These are phyloP conservation scores for Scaptomyza graminum DNA, from an alignment of 1,140 invertebrate species.

Conservation along the genomic window DNA sequence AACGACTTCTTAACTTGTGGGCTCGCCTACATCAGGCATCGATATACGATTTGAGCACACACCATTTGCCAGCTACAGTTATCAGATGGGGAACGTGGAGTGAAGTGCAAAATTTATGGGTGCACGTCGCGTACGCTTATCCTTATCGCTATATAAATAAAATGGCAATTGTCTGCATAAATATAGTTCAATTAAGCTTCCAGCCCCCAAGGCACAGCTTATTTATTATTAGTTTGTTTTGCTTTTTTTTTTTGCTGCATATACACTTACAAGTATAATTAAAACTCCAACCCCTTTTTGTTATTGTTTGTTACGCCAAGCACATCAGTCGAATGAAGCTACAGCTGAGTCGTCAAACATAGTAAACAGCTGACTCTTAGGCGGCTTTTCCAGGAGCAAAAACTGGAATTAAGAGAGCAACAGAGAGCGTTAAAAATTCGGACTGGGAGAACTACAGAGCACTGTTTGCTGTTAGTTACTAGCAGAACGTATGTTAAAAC, in stretches of 20 bases:
- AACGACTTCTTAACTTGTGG: slow-evolving; percentile 30
- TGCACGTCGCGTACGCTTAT: neutral
- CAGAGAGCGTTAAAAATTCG: slow-evolving; percentile 34
- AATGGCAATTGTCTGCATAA: slow-evolving; percentile 48
- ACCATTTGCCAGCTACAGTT: slow-evolving; percentile 52
- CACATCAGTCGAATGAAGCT: slow-evolving; percentile 13
- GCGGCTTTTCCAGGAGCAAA: slow-evolving; percentile 56
- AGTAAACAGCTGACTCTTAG: slow-evolving; percentile 66
- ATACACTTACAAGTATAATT: too few species aligned
- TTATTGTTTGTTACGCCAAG: slow-evolving; percentile 25
- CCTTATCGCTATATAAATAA: slow-evolving; percentile 37
- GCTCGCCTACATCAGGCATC: slow-evolving; percentile 41
- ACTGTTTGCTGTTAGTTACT: slow-evolving; percentile 18
- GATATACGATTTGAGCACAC: slow-evolving; percentile 72
- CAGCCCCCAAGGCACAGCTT: slow-evolving; percentile 18
- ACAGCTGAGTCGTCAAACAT: slow-evolving; percentile 13
- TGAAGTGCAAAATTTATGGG: slow-evolving; percentile 23
- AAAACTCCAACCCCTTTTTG: slow-evolving; percentile 5
- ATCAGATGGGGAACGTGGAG: neutral
- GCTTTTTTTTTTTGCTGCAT: too few species aligned
- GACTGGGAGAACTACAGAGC: slow-evolving; percentile 54
- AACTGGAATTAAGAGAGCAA: slow-evolving; percentile 11
- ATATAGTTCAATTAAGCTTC: slow-evolving; percentile 62
- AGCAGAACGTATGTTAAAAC: neutral
- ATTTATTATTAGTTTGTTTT: slow-evolving; percentile 45